Conservation (phyloP, 2,797 vertebrate species). For the Brachymystax lenok region DNA sequence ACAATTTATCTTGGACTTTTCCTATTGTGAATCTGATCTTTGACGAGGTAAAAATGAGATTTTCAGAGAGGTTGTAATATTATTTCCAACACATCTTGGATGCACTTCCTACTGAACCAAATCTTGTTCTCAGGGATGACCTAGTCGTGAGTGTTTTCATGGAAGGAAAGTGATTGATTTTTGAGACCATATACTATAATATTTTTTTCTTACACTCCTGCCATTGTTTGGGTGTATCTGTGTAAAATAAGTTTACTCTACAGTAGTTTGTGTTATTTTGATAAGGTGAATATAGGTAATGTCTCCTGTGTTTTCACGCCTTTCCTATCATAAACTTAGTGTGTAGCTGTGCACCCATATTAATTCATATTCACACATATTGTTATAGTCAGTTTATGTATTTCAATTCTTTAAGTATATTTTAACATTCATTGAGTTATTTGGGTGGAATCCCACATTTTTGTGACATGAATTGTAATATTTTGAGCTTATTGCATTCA, state of each 20-base stretch:
- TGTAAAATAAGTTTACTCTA: constrained; percentile 58
- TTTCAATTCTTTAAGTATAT: constrained; percentile 41
- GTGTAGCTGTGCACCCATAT: constrained; percentile 30
- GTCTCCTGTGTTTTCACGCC: constrained; percentile 37
- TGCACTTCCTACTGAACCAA: constrained; percentile 75
- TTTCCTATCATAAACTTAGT: constrained; percentile 20
- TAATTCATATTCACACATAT: constrained; percentile 13
- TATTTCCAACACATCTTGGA: constrained; percentile 55
- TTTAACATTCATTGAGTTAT: constrained; percentile 26
- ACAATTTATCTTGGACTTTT: background rate
- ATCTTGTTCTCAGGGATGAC: constrained; percentile 80
- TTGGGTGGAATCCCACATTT: constrained; percentile 44
- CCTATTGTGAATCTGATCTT: constrained; percentile 15
- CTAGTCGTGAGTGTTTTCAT: constrained; percentile 44
- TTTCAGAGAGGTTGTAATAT: background rate
- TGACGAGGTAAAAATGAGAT: constrained; percentile 12
- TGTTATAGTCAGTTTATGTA: constrained; percentile 32
- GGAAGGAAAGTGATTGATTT: constrained; percentile 42
- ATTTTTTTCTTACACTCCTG: constrained; percentile 34
- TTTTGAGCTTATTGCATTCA: background rate
- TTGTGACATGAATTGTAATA: constrained; percentile 31
- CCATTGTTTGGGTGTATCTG: constrained; percentile 51
- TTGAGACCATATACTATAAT: constrained; percentile 36
- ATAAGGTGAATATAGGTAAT: constrained; percentile 49
- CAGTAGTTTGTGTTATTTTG: constrained; percentile 62